Evolutionary conservation across 2,113 vertebrate genomes (phyloP).

Genomic region (Mirounga angustirostris): DNA sequence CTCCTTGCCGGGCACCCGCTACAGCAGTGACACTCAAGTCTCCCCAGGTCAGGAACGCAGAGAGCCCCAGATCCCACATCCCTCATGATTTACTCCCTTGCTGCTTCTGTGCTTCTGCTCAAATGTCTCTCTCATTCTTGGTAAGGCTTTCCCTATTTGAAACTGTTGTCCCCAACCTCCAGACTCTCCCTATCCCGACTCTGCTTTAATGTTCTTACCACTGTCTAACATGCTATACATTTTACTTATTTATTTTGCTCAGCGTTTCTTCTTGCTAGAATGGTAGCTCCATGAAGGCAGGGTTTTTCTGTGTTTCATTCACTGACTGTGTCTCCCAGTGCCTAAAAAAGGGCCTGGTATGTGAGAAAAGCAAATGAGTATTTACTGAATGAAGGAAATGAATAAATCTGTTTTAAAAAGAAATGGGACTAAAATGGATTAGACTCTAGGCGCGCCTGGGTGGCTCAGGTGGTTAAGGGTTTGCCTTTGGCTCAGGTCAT

Average conservation of each 20-base stretch:
- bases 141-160: not conserved
- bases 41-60: not conserved
- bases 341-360: not conserved
- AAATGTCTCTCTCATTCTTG: not conserved
- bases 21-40: rapidly evolving
- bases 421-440: not conserved
- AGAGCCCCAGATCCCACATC: rapidly evolving
- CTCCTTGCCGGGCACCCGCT: not conserved
- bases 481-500: no score
- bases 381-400: not conserved
- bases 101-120: not conserved
- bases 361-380: not conserved
- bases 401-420: not conserved
- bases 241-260: not conserved
- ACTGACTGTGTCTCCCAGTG: not conserved
- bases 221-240: not conserved
- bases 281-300: not conserved
- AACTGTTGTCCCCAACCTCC: not conserved
- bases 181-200: not conserved
- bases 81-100: not conserved
- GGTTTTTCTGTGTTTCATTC: not conserved
- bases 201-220: not conserved
- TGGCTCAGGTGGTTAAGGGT: no score
- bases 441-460: not conserved
- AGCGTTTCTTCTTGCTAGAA: not conserved